Evolutionary conservation across 2,888 invertebrate genomes (phyloP).

Genomic region (Nematopogon swammerdamellus): DNA sequence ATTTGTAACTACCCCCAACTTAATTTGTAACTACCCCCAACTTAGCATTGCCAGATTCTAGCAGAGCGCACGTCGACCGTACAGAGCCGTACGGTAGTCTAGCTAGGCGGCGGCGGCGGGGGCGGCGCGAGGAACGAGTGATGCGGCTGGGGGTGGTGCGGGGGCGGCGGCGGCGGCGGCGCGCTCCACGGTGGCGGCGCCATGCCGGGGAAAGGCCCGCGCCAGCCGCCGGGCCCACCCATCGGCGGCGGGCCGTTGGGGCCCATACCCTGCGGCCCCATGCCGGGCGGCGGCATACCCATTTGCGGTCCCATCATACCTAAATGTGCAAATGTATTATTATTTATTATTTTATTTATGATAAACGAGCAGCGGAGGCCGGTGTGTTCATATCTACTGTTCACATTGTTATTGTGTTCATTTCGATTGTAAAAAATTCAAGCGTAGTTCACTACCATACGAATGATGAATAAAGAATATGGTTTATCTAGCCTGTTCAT

Average conservation of each 20-base stretch:
- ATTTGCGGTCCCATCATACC: constrained; percentile 29
- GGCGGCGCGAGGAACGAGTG: constrained; percentile 18
- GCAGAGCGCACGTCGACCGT: no score
- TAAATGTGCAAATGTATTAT: no score
- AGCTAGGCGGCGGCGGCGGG: constrained; percentile 23
- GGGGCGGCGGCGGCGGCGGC: constrained; percentile 50
- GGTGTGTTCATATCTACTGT: background rate
- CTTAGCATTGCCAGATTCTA: no score
- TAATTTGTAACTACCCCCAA: no score
- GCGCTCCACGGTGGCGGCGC: constrained; percentile 38
- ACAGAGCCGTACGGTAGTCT: no score
- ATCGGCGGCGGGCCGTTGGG: constrained; percentile 3
- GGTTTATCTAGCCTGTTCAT: no score
- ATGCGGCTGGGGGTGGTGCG: background rate
- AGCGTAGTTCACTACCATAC: no score
- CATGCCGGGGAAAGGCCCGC: constrained; percentile 18
- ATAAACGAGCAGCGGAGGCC: no score
- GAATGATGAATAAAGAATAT: no score
- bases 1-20: no score
- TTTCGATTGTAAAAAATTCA: no score
- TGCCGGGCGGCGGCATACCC: constrained; percentile 4
- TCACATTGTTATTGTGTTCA: background rate
- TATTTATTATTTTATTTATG: no score
- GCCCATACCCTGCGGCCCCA: constrained; percentile 4
- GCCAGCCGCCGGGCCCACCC: constrained; percentile 19